Conservation (phyloP, 2,113 vertebrate genomes). For the Ageneiosus marmoratus region DNA sequence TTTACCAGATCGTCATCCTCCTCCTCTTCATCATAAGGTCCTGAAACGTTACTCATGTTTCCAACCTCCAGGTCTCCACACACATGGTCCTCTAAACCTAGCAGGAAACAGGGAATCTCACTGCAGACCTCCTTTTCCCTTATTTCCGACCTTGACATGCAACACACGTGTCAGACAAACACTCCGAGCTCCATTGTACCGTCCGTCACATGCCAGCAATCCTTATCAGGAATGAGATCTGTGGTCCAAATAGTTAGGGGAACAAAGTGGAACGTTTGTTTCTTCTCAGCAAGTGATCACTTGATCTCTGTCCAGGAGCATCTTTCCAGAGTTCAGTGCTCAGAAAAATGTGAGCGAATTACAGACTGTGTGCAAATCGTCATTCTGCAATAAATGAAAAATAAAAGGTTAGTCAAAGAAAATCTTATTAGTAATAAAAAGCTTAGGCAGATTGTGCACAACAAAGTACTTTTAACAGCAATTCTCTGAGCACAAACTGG, state of each 20-base stretch:
- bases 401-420: background rate
- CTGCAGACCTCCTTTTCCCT: conserved; percentile 63
- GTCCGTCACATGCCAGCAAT: conserved; percentile 26
- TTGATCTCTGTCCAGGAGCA: conserved; percentile 22
- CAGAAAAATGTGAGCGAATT: background rate
- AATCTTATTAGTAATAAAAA: background rate
- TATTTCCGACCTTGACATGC: conserved; percentile 79
- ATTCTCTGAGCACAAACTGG: background rate
- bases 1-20: conserved; percentile 48
- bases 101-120: conserved; percentile 77
- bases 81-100: conserved; percentile 80
- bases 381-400: conserved; percentile 29
- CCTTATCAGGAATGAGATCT: conserved; percentile 32
- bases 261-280: background rate
- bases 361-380: background rate
- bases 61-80: conserved; percentile 67
- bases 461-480: background rate
- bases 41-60: conserved; percentile 81
- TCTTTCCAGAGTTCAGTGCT: conserved; percentile 7
- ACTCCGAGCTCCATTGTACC: conserved; percentile 63
- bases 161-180: conserved; percentile 58
- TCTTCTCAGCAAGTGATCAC: background rate
- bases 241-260: conserved; percentile 2
- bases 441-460: background rate
- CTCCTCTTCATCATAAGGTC: conserved; percentile 43